Percentiles rank a stretch among this genome's conserved stretches.
Conservation (phyloP, 2,888 invertebrate genomes). For the Oxystoma pomonae region DNA sequence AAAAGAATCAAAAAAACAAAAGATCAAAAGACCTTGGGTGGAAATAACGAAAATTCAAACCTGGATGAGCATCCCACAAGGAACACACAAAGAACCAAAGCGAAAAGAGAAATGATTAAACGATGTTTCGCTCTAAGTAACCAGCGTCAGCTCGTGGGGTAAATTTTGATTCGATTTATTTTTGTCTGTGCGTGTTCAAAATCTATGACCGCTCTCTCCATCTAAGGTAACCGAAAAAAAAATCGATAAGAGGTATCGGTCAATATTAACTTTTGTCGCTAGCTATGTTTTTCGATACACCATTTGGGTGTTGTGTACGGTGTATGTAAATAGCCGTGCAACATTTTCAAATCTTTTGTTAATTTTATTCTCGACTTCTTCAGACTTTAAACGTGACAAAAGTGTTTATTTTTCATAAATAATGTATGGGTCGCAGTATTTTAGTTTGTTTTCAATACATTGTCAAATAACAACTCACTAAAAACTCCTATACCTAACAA, state of each 20-base stretch:
- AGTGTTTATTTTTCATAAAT: conserved; percentile 22
- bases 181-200: too few relatives aligned
- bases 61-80: too few relatives aligned
- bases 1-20: too few relatives aligned
- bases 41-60: too few relatives aligned
- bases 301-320: conserved; percentile 31
- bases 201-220: too few relatives aligned
- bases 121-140: too few relatives aligned
- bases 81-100: too few relatives aligned
- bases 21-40: too few relatives aligned
- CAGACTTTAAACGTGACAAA: conserved; percentile 21
- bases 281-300: conserved; percentile 18
- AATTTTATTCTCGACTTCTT: conserved; percentile 2
- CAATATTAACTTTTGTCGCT: conserved; percentile 31
- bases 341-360: conserved; percentile 8
- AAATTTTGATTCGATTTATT: too few relatives aligned
- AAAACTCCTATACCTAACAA: too few relatives aligned
- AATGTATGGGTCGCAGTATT: conserved; percentile 1
- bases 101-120: too few relatives aligned
- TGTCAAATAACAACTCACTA: not conserved
- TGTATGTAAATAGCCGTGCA: conserved; percentile 31
- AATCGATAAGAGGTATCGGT: conserved; percentile 20
- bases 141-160: too few relatives aligned
- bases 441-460: not conserved
- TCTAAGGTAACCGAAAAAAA: not conserved